Conservation (phyloP, 2,797 vertebrate genomes). For the Neostethus bicornis region DNA sequence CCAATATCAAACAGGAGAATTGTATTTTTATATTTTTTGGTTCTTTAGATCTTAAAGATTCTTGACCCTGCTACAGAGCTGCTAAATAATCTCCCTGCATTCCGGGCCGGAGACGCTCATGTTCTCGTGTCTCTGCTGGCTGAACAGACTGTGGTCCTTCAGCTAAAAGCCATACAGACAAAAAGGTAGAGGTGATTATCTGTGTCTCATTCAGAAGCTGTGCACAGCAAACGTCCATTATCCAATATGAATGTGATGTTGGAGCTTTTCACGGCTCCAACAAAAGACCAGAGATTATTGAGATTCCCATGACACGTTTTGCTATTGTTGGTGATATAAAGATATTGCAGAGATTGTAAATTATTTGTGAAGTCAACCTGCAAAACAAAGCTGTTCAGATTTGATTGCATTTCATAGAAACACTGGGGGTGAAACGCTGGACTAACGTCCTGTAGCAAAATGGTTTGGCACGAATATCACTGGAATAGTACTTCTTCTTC, state of each 20-base stretch:
- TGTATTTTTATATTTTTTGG: too few relatives aligned
- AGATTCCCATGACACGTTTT: conserved; percentile 62
- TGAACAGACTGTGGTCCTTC: conserved; percentile 45
- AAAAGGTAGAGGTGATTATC: conserved; percentile 70
- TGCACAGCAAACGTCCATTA: conserved; percentile 51
- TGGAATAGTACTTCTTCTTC: too few relatives aligned
- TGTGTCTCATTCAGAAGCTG: conserved; percentile 62
- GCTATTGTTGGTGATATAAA: conserved; percentile 61
- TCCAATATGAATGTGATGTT: conserved; percentile 52
- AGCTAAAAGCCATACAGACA: conserved; percentile 69
- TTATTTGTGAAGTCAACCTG: conserved; percentile 56
- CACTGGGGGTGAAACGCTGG: too few relatives aligned
- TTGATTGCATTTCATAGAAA: conserved; percentile 25
- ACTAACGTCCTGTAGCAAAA: too few relatives aligned
- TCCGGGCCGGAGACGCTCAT: too few relatives aligned
- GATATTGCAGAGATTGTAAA: conserved; percentile 53
- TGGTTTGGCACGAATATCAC: too few relatives aligned
- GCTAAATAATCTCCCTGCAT: too few relatives aligned
- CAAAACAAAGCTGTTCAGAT: conserved; percentile 56
- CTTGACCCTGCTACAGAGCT: too few relatives aligned
- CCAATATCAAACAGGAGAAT: too few relatives aligned
- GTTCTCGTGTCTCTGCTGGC: too few relatives aligned
- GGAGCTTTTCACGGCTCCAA: conserved; percentile 62
- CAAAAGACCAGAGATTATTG: conserved; percentile 67
- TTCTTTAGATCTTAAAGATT: too few relatives aligned